phyloP scores from a whole-genome alignment of 2,113 vertebrate species.

The Galbula dea region DNA sequence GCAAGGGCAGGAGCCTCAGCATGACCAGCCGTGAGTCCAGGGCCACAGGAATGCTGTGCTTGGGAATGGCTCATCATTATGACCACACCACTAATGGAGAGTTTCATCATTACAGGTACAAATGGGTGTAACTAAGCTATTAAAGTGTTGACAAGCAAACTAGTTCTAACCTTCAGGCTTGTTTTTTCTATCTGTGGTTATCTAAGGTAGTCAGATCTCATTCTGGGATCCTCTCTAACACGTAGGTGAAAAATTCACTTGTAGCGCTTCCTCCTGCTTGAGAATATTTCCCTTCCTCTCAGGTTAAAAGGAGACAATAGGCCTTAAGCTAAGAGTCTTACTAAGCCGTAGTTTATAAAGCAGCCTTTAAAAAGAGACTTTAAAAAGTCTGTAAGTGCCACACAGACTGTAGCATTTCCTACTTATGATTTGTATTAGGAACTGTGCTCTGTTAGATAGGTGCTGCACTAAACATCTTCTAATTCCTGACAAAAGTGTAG shows the following conservation, averaged over 20 bases:
- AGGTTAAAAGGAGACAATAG: background rate
- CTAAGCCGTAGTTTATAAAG: background rate
- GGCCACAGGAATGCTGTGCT: background rate
- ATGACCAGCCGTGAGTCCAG: rapidly evolving
- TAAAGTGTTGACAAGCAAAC: background rate
- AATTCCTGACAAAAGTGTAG: background rate
- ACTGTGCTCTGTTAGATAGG: background rate
- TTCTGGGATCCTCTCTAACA: background rate
- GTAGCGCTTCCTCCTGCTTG: background rate
- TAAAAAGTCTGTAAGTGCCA: background rate
- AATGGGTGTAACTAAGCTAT: background rate
- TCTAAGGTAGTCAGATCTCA: background rate
- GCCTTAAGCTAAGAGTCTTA: background rate
- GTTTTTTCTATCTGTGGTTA: background rate
- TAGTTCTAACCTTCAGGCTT: background rate
- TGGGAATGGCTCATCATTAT: background rate
- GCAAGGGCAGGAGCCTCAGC: background rate
- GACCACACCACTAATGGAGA: background rate
- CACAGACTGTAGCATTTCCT: background rate
- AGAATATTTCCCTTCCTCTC: background rate
- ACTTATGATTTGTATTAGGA: background rate
- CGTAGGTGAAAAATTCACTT: background rate
- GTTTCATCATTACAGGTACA: too few relatives aligned
- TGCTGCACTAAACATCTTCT: background rate
- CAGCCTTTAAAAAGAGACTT: background rate